Evolutionary conservation across 1,140 invertebrate species (phyloP), one percentile per base, ranked within the genome.

Genomic region (Nasonia giraulti): DNA sequence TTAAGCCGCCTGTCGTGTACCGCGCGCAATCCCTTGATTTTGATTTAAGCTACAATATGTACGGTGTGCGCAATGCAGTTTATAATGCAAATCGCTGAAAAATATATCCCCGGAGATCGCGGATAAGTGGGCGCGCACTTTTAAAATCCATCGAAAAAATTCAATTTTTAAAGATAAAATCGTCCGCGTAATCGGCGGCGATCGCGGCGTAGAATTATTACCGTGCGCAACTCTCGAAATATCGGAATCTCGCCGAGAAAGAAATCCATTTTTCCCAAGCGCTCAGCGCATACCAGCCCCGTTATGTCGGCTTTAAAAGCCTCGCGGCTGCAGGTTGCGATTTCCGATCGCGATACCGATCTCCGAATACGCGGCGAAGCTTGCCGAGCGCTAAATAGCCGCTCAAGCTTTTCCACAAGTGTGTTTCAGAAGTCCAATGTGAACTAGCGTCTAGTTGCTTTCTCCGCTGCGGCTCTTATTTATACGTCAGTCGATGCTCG

Each of bases 331-430:
- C 44, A 74, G 44, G 40, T 71, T 73, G 68, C 69, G 69, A 81
- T 81, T 80, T 80, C 82, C 20, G 55, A 66, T 23, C 44, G 27
- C 50, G 77, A 84, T 79, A 84, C 31, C 75, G 23, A 83, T 83
- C 74, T 83, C 74, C 75, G 62, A 20, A 7, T 62, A 62, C 5
- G 17, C 47, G 47, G 14, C n/a, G 2, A 50, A 81, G 47, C 79
- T 81, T 73, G 12, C 68, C 31, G 44, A 10, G 14, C 27, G 44
- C 50, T 37, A 82, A 75, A 82, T 82, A n/a, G 47, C 23, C 2
- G 50, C 33, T 62, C 6, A n/a, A 50, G 47, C 47, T n/a, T 62
- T 37, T 31, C 11, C 31, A 40, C 75, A 78, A 75, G 66, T 78
- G 73, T 75, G 50, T 77, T 77, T 31, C 75, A 33, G 75, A 78